Base-by-base conservation (phyloP, 2,797 vertebrate species). In the Decapterus maruadsi region DNA sequence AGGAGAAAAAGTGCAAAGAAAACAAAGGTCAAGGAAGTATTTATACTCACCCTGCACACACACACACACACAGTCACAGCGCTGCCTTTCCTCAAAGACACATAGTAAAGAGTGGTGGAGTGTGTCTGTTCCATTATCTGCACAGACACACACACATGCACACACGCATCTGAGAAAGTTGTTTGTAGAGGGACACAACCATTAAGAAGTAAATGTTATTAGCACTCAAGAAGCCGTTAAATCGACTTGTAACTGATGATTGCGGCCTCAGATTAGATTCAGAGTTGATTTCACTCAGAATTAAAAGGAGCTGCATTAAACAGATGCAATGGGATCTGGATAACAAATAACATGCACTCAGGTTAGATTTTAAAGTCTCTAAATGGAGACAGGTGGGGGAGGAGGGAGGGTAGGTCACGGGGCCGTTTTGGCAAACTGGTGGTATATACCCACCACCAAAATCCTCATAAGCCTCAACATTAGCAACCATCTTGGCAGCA, bases 11-110 rank as follows among this genome's bases (percentile, higher is more conserved):
- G 55, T 64, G 72, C 68, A 80, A 81, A 78, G 66, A 87, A 88
- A 83, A 88, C 78, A 90, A 75, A 75, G 74, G 70, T 78, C 59
- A 80, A 53, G 58, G 70, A 84, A 83, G 68, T 80, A 68, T 79
- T 70, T 72, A 75, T 68, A 68, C 55, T 59, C 51, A 68, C 45
- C 17, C 53, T 50, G 22, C 54, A 42, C 64, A 54, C 19, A 12
- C 64, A 51, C 34, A 43, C 42, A 43, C 45, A 62, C 67, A 66
- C 45, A n/a, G n/a, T n/a, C n/a, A 70, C 42, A 43, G 75, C 1
- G 42, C 84, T 79, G 82, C 67, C 55, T 84, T 73, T 73, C 59
- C 75, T 87, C 84, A 77, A 8, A 73, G 4, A 67, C 80, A 80
- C 65, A 1, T 19, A 69, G 70, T 85, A 77, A 87, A 80, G 72